Conservation (phyloP, 2,888 invertebrate species). For the Patella depressa region DNA sequence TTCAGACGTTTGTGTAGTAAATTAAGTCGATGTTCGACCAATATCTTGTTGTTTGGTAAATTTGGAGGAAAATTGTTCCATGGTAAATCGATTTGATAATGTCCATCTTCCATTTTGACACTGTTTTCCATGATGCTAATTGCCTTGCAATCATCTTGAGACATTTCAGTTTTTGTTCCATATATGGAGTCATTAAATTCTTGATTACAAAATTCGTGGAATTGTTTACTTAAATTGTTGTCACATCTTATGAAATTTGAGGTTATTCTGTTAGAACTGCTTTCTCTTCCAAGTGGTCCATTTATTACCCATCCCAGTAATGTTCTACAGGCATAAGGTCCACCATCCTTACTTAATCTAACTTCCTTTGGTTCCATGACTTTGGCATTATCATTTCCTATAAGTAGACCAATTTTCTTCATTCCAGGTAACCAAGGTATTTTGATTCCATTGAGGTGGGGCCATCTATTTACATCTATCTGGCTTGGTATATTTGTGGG, state of each 20-base stretch:
- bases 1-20: constrained; percentile 1
- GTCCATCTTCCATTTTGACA: neutral
- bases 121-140: constrained; percentile 20
- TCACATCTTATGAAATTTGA: constrained; percentile 65
- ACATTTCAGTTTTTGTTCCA: constrained; percentile 85
- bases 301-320: constrained; percentile 30
- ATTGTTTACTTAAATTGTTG: constrained; percentile 87
- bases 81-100: constrained; percentile 13
- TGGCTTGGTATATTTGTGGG: neutral
- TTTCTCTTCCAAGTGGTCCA: constrained; percentile 19
- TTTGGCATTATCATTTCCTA: constrained; percentile 12
- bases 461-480: constrained; percentile 1
- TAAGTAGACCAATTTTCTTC: constrained; percentile 1
- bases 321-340: constrained; percentile 27
- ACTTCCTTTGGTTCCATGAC: constrained; percentile 14
- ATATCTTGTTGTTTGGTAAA: neutral
- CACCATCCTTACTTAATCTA: constrained; percentile 10
- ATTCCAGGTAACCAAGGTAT: neutral
- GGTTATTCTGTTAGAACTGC: neutral
- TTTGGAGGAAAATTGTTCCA: neutral
- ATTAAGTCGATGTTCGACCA: neutral
- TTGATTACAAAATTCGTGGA: constrained; percentile 75
- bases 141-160: constrained; percentile 77
- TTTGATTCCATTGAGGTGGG: constrained; percentile 1
- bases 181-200: constrained; percentile 69